These are phyloP conservation scores for Chloroclystis v-ata DNA, from an alignment of 2,888 invertebrate species.

Conservation along the genomic window DNA sequence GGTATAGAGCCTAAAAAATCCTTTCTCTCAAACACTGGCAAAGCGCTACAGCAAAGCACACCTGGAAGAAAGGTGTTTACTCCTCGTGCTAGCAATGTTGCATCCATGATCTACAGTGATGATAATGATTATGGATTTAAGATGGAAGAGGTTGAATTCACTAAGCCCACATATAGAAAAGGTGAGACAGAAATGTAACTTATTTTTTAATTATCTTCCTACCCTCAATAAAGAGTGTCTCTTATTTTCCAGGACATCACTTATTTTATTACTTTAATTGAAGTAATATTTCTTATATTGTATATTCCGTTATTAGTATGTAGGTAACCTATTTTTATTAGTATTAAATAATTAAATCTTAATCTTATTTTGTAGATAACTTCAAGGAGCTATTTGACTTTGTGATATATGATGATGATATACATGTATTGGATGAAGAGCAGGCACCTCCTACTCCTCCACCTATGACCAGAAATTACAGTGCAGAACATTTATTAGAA, in stretches of 20 bases:
- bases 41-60: slow-evolving; percentile 53
- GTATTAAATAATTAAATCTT: not conserved
- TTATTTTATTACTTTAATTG: not conserved
- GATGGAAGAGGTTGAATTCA: slow-evolving; percentile 59
- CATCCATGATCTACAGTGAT: slow-evolving; percentile 59
- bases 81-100: slow-evolving; percentile 54
- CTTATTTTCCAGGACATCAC: not conserved
- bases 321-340: too few relatives aligned
- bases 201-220: not conserved
- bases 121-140: slow-evolving; percentile 33
- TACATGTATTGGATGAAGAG: slow-evolving; percentile 32
- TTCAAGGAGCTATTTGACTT: slow-evolving; percentile 54
- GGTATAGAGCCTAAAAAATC: slow-evolving; percentile 55
- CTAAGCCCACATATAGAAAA: slow-evolving; percentile 49
- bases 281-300: not conserved
- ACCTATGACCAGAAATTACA: slow-evolving; percentile 35
- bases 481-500: slow-evolving; percentile 52
- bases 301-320: too few relatives aligned
- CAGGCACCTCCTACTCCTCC: slow-evolving; percentile 55
- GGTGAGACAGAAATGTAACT: slow-evolving; percentile 21
- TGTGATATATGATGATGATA: slow-evolving; percentile 45
- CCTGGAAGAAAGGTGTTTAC: slow-evolving; percentile 55
- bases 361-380: slow-evolving; percentile 42
- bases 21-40: slow-evolving; percentile 60
- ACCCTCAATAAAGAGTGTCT: not conserved